Percentiles rank a stretch among this genome's conserved stretches.
phyloP scores from a whole-genome alignment of 2,888 invertebrate genomes.

The Phortica magna region DNA sequence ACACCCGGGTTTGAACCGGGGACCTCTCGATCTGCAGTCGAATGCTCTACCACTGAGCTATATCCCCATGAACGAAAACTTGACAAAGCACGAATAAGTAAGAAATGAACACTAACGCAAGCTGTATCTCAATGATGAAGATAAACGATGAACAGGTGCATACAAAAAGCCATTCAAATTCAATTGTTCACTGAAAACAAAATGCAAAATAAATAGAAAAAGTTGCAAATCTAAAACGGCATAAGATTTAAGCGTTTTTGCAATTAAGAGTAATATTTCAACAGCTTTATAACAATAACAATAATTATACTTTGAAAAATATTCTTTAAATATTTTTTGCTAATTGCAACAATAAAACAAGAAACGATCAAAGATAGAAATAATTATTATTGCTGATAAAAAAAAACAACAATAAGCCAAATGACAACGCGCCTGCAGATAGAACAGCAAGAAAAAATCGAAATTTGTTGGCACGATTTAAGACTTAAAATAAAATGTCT shows the following conservation, averaged over 20 bases:
- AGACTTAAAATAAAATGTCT: neutral
- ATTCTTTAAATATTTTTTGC: neutral
- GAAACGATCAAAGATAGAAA: neutral
- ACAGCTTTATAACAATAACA: conserved; percentile 1
- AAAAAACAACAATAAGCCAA: neutral
- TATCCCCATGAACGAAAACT: conserved; percentile 56
- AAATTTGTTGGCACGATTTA: conserved; percentile 16
- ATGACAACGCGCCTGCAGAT: neutral
- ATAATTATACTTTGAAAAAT: neutral
- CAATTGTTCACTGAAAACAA: neutral
- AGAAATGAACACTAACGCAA: neutral
- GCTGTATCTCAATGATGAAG: neutral
- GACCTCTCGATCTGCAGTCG: conserved; percentile 73
- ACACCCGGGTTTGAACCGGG: conserved; percentile 71
- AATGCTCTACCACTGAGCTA: conserved; percentile 72
- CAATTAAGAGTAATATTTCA: neutral
- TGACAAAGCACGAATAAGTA: neutral
- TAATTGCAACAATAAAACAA: neutral
- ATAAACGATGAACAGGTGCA: neutral
- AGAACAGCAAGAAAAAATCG: conserved; percentile 4
- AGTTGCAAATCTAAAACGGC: no score
- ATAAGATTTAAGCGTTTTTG: neutral
- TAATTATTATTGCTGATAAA: neutral
- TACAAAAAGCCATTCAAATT: neutral
- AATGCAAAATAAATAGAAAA: neutral